Conservation (phyloP, 2,113 vertebrate species). For the Oceanites oceanicus region DNA sequence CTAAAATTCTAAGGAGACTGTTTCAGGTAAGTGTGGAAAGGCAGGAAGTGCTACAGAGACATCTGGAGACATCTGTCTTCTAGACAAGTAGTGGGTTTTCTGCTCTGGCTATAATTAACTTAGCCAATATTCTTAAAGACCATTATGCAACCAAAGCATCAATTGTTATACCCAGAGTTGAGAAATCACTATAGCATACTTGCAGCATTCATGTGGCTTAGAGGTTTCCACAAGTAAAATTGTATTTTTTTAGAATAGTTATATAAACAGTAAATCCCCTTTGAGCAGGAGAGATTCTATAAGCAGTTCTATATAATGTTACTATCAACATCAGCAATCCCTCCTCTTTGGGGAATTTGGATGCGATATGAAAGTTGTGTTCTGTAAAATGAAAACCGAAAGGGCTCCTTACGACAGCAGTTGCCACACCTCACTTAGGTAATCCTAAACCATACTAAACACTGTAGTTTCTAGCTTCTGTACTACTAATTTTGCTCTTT, state of each 20-base stretch:
- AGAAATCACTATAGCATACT: not conserved
- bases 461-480: not conserved
- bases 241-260: not conserved
- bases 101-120: not conserved
- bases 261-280: not conserved
- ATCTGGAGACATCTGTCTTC: not conserved
- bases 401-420: not conserved
- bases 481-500: not conserved
- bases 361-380: not conserved
- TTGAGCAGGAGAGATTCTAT: not conserved
- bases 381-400: not conserved
- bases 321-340: not conserved
- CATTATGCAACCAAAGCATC: not conserved
- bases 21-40: not conserved
- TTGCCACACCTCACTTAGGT: not conserved
- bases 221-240: not conserved
- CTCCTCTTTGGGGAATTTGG: not conserved
- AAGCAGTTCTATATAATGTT: not conserved
- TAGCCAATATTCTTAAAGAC: not conserved
- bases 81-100: not conserved
- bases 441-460: not conserved
- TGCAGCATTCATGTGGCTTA: not conserved
- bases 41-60: not conserved
- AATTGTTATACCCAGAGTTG: not conserved
- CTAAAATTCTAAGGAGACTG: not conserved